phyloP scores from a whole-genome alignment of 2,888 invertebrate genomes.

The Dendrolimus houi region DNA sequence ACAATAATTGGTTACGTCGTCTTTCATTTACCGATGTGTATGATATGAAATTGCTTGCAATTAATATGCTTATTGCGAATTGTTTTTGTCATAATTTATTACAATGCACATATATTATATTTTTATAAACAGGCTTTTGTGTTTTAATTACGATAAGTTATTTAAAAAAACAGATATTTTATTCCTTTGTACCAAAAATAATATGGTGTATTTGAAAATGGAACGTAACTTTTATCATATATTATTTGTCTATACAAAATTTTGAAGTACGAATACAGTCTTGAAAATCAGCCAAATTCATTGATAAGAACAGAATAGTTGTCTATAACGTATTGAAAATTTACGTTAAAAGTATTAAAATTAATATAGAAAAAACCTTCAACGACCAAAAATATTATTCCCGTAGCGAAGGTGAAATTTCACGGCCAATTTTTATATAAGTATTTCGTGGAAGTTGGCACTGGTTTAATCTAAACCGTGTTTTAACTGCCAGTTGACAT shows the following conservation, averaged over 20 bases:
- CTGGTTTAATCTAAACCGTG: conserved; percentile 64
- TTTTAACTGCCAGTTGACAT: conserved; percentile 52
- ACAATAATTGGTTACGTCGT: conserved; percentile 47
- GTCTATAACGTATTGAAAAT: neutral
- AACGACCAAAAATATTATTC: conserved; percentile 41
- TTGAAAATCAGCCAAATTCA: neutral
- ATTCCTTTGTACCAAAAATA: too few species aligned
- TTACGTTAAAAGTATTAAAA: neutral
- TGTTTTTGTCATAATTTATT: conserved; percentile 6
- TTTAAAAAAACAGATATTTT: too few species aligned
- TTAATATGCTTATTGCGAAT: neutral
- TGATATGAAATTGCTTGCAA: conserved; percentile 28
- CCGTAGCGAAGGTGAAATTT: conserved; percentile 63
- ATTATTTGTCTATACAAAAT: too few species aligned
- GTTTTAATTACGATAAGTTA: too few species aligned
- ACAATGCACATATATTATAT: conserved; percentile 1
- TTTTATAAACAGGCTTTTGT: too few species aligned
- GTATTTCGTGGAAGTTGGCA: conserved; percentile 57
- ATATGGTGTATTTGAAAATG: too few species aligned
- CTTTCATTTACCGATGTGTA: conserved; percentile 28
- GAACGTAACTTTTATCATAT: too few species aligned
- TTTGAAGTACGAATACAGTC: too few species aligned
- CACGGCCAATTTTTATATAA: conserved; percentile 70
- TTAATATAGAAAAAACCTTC: conserved; percentile 22
- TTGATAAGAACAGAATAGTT: neutral